Conservation (phyloP, 2,113 vertebrate genomes). For the Nycticryphes semicollaris region DNA sequence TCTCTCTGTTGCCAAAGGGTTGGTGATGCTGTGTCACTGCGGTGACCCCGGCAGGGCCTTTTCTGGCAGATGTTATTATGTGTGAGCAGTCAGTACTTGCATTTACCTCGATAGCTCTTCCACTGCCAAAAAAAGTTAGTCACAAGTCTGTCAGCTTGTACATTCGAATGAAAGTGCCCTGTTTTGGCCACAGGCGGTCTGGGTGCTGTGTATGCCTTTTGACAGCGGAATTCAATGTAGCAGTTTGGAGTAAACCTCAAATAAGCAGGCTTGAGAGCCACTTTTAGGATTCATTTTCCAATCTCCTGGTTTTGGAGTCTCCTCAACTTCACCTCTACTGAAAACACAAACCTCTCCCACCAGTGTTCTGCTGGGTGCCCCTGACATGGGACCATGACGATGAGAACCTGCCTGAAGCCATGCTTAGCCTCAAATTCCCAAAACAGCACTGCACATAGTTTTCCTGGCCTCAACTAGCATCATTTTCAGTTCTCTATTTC, state of each 20-base stretch:
- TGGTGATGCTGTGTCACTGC: background rate
- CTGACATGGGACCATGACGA: accelerated
- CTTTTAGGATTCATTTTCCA: background rate
- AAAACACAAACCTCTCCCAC: background rate
- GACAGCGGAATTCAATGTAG: background rate
- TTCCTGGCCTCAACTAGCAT: background rate
- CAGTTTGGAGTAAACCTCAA: background rate
- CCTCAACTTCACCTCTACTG: background rate
- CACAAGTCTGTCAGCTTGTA: background rate
- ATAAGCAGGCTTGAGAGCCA: background rate
- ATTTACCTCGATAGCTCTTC: background rate
- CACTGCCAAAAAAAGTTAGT: background rate
- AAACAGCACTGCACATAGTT: background rate
- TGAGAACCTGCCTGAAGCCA: background rate
- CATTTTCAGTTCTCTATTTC: background rate
- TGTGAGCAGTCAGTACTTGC: background rate
- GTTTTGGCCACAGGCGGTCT: background rate
- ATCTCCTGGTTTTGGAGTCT: background rate
- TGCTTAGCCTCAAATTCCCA: background rate
- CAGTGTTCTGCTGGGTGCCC: background rate
- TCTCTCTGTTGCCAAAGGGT: background rate
- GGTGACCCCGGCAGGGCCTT: background rate
- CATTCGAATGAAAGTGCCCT: background rate
- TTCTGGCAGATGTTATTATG: background rate
- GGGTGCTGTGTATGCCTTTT: background rate